Conservation (phyloP, 2,797 vertebrate species). For the Rhodeus uyekii region DNA sequence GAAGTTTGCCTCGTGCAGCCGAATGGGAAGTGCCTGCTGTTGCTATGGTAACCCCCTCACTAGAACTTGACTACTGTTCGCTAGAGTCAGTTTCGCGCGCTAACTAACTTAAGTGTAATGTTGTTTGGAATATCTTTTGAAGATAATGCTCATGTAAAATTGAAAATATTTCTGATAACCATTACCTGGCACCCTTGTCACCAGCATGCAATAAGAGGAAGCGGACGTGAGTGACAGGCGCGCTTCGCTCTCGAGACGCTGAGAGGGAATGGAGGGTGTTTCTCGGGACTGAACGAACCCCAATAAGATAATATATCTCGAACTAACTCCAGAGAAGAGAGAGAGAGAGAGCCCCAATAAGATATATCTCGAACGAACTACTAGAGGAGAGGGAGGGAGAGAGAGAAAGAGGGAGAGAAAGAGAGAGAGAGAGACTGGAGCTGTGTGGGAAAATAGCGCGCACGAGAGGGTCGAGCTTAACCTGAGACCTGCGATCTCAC, state of each 20-base stretch:
- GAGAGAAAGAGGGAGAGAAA: not conserved
- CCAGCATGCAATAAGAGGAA: not conserved
- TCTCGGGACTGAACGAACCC: not conserved
- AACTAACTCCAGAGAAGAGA: too few relatives aligned
- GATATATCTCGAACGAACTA: not conserved
- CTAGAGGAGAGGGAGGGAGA: not conserved
- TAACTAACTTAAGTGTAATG: not conserved
- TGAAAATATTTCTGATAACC: not conserved
- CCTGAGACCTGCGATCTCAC: not conserved
- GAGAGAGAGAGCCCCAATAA: not conserved
- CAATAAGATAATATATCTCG: too few relatives aligned
- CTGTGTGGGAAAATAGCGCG: constrained; percentile 4
- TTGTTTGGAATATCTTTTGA: not conserved
- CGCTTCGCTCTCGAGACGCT: not conserved
- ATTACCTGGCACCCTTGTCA: not conserved
- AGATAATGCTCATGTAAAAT: not conserved
- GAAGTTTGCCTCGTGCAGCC: not conserved
- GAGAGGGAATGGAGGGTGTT: constrained; percentile 15
- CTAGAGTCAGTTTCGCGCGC: not conserved
- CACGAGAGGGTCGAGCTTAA: not conserved
- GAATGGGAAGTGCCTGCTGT: not conserved
- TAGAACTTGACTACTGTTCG: not conserved
- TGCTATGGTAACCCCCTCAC: not conserved
- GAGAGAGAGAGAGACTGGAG: not conserved
- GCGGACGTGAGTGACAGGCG: not conserved